Conservation (phyloP, 1,140 invertebrate genomes). For the Micrasema minimum region DNA sequence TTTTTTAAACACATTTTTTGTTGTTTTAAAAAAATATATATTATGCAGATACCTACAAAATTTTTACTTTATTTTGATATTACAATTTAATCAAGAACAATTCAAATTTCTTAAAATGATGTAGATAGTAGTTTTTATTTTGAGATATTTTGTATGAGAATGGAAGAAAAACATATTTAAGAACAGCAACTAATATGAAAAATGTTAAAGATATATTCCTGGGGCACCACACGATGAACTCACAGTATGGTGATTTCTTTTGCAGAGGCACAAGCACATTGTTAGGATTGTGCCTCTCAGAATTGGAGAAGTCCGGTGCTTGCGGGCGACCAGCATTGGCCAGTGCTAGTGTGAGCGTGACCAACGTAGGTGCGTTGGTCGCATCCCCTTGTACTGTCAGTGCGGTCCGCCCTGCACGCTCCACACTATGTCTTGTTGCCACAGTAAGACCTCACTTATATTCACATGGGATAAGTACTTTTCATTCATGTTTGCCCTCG, state of each 20-base stretch:
- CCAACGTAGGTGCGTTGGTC: constrained; percentile 7
- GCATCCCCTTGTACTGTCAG: constrained; percentile 44
- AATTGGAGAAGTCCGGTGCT: constrained; percentile 38
- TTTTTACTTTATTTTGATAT: too few relatives aligned
- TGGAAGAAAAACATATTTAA: too few relatives aligned
- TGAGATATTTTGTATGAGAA: too few relatives aligned
- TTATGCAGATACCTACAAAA: too few relatives aligned
- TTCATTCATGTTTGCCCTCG: constrained; percentile 20
- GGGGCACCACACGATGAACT: constrained; percentile 49
- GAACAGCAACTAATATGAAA: constrained; percentile 8
- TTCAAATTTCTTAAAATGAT: too few relatives aligned
- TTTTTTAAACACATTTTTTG: too few relatives aligned
- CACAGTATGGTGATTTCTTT: constrained; percentile 54
- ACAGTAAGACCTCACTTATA: constrained; percentile 52
- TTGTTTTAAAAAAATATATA: too few relatives aligned
- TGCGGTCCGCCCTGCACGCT: constrained; percentile 41
- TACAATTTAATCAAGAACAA: too few relatives aligned
- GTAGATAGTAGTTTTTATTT: too few relatives aligned
- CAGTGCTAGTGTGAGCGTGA: constrained; percentile 19
- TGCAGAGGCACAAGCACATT: constrained; percentile 54
- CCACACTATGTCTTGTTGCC: constrained; percentile 51
- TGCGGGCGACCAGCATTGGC: constrained; percentile 29
- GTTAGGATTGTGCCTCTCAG: constrained; percentile 52
- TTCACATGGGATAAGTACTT: constrained; percentile 35
- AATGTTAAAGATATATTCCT: constrained; percentile 33